Evolutionary conservation across 1,140 invertebrate species (phyloP).

Genomic region (Frieseomelitta varia): DNA sequence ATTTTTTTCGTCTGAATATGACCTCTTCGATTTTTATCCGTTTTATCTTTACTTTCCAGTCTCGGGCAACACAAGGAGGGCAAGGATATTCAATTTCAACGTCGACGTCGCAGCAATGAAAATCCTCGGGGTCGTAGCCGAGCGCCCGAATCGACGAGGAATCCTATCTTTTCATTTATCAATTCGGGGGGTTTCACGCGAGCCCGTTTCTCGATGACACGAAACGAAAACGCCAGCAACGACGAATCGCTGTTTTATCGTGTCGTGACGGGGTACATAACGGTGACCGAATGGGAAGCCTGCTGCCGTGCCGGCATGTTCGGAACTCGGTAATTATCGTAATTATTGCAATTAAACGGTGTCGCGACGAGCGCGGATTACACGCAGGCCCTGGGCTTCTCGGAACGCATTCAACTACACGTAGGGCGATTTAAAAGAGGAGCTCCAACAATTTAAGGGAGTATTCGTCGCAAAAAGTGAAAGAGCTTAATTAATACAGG

Average conservation of each 20-base stretch:
- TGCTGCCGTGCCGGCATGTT: conserved; percentile 1
- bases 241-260: conserved; percentile 55
- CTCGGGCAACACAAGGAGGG: background rate
- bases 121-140: background rate
- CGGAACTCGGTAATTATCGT: conserved; percentile 56
- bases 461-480: background rate
- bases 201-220: conserved; percentile 52
- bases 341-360: conserved; percentile 66
- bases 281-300: conserved; percentile 25
- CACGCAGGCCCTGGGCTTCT: conserved; percentile 36
- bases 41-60: too few relatives aligned
- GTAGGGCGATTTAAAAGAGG: conserved; percentile 8
- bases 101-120: background rate
- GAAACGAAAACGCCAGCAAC: conserved; percentile 48
- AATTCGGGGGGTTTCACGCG: conserved; percentile 50
- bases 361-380: conserved; percentile 61
- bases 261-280: conserved; percentile 48
- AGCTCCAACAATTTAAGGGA: background rate
- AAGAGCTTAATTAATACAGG: conserved; percentile 13
- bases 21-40: too few relatives aligned
- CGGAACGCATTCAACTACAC: conserved; percentile 30
- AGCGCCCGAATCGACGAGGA: conserved; percentile 10
- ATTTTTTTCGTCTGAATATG: too few relatives aligned
- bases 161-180: conserved; percentile 46
- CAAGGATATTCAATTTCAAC: background rate